Conservation (phyloP, 2,797 vertebrate genomes). For the Percopsis omiscomaycus region DNA sequence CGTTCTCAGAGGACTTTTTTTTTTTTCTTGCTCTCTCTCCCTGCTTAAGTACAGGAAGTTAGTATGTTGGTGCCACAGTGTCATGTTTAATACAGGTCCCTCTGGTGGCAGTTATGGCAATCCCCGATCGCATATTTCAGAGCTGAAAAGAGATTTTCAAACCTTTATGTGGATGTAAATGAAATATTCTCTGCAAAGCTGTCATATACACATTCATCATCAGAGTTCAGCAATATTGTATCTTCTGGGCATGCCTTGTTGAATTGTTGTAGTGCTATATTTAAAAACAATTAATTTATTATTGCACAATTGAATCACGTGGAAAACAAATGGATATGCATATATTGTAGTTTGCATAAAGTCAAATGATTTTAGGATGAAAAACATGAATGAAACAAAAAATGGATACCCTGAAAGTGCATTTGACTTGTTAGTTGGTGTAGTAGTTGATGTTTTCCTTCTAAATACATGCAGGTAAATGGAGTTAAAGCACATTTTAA, state of each 20-base stretch:
- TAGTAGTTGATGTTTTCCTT: too few species aligned
- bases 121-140: constrained; percentile 36
- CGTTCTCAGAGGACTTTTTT: constrained; percentile 70
- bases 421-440: too few species aligned
- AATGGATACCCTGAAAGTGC: too few species aligned
- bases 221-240: not conserved
- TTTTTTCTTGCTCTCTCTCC: constrained; percentile 34
- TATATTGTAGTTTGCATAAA: too few species aligned
- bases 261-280: not conserved
- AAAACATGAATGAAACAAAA: too few species aligned
- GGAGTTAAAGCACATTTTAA: too few species aligned
- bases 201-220: not conserved
- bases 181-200: constrained; percentile 11
- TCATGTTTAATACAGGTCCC: constrained; percentile 43
- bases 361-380: too few species aligned
- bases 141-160: constrained; percentile 26
- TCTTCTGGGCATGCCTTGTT: not conserved
- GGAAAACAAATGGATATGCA: too few species aligned
- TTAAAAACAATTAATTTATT: not conserved
- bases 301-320: too few species aligned
- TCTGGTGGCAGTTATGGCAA: constrained; percentile 1
- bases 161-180: constrained; percentile 22
- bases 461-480: too few species aligned
- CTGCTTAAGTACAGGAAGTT: constrained; percentile 44
- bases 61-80: constrained; percentile 35